These are phyloP conservation scores for Graptemys geographica DNA, from an alignment of 2,797 vertebrate genomes.

Conservation along the genomic window DNA sequence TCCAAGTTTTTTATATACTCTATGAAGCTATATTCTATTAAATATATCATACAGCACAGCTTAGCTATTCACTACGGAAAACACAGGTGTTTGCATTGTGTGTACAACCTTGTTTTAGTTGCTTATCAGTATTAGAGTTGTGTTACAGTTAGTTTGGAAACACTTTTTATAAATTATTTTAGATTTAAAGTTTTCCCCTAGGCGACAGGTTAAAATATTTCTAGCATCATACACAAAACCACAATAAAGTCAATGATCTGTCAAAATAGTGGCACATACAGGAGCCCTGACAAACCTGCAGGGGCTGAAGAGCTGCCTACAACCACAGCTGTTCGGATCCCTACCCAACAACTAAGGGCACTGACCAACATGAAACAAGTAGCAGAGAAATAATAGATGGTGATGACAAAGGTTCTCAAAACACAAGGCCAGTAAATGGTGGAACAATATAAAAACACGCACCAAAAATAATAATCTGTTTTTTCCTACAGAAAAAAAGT, in stretches of 20 bases:
- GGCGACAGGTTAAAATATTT: background rate
- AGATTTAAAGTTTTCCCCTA: background rate
- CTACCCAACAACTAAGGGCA: background rate
- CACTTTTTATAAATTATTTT: background rate
- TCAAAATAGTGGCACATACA: too few relatives aligned
- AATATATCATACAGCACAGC: background rate
- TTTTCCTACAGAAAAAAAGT: background rate
- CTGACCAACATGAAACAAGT: background rate
- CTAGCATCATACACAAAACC: background rate
- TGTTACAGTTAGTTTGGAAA: background rate
- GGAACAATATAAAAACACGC: background rate
- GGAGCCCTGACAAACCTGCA: background rate
- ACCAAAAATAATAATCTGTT: too few relatives aligned
- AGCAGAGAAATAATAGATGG: background rate
- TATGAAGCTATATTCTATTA: background rate
- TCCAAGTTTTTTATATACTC: background rate
- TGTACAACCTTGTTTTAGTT: background rate
- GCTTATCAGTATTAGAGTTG: background rate
- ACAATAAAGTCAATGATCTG: background rate
- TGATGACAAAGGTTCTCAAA: background rate
- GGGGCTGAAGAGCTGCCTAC: too few relatives aligned
- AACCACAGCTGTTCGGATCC: background rate
- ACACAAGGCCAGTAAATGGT: background rate
- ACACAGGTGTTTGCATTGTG: background rate
- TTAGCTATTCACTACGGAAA: background rate